Percentiles rank a stretch among this genome's conserved stretches.
Evolutionary conservation across 2,113 vertebrate genomes (phyloP).

Genomic region (Heptranchias perlo): DNA sequence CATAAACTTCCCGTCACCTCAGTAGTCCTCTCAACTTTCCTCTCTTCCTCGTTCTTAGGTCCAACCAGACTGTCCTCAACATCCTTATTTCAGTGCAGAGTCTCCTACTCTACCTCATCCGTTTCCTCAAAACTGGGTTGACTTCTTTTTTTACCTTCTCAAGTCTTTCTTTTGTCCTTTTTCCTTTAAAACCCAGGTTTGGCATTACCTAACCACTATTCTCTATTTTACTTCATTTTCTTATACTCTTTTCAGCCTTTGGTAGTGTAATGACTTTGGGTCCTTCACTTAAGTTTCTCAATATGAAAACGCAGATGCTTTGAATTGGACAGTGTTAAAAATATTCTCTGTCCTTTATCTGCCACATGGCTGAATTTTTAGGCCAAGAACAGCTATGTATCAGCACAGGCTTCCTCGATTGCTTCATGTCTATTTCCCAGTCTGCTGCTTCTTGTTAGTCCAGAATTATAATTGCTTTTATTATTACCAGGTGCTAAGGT

Average conservation of each 20-base stretch:
- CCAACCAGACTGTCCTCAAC: neutral
- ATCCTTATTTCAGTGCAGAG: neutral
- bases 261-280: neutral
- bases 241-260: neutral
- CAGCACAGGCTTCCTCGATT: neutral
- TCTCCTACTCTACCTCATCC: neutral
- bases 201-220: neutral
- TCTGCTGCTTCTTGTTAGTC: constrained; percentile 32
- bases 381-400: neutral
- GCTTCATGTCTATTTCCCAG: constrained; percentile 1
- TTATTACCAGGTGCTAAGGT: constrained; percentile 17
- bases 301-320: neutral
- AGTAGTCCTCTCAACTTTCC: neutral
- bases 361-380: neutral
- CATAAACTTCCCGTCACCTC: too few relatives aligned
- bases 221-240: neutral
- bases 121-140: neutral
- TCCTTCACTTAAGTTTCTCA: neutral
- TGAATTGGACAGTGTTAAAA: neutral
- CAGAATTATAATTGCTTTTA: constrained; percentile 30
- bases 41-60: neutral
- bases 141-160: neutral
- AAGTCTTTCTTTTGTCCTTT: neutral
- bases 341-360: neutral
- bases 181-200: too few relatives aligned